These are phyloP conservation scores for Tipula vernalis DNA, from an alignment of 2,888 invertebrate species.

Conservation along the genomic window DNA sequence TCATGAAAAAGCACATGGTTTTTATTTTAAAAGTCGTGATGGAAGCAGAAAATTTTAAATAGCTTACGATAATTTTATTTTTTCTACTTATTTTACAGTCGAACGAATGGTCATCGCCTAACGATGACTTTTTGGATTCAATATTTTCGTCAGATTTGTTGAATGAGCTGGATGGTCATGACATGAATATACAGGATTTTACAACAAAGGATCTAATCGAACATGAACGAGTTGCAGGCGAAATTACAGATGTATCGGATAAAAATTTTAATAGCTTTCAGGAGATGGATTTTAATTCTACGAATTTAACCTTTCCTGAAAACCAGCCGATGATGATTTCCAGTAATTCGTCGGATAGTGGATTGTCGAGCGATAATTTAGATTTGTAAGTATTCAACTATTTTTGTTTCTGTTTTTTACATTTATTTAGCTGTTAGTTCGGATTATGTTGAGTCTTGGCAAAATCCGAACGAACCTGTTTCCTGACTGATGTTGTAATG, in stretches of 20 bases:
- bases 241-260: neutral
- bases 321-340: constrained; percentile 14
- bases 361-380: constrained; percentile 49
- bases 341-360: constrained; percentile 47
- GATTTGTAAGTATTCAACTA: constrained; percentile 39
- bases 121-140: constrained; percentile 54
- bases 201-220: neutral
- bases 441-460: too few species aligned
- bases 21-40: neutral
- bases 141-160: constrained; percentile 50
- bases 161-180: constrained; percentile 42
- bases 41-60: neutral
- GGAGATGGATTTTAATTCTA: neutral
- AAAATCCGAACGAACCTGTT: too few species aligned
- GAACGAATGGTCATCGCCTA: constrained; percentile 37
- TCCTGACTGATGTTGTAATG: too few species aligned
- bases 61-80: neutral
- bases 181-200: neutral
- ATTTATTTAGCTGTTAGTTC: too few species aligned
- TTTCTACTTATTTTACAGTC: constrained; percentile 29
- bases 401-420: neutral
- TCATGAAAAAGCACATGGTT: neutral
- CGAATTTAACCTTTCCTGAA: neutral
- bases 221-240: neutral
- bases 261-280: neutral